Evolutionary conservation across 2,888 invertebrate genomes (phyloP).

Genomic region (Ennomos erosarius): DNA sequence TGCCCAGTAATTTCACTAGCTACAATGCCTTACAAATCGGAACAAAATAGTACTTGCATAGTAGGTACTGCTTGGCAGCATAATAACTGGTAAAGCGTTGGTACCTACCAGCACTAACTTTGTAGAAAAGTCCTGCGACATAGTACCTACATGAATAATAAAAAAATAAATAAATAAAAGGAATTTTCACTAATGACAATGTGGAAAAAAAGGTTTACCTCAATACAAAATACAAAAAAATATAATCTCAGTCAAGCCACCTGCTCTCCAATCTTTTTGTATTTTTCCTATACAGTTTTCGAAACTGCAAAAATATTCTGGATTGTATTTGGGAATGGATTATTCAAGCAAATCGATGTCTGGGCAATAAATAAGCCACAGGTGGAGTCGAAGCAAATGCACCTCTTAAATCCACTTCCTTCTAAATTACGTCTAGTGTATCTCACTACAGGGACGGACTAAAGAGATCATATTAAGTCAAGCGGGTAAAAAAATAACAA

Average conservation of each 20-base stretch:
- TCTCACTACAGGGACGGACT: conserved; percentile 40
- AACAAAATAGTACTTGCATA: too few relatives aligned
- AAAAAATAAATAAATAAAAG: too few relatives aligned
- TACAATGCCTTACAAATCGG: too few relatives aligned
- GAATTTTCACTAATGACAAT: too few relatives aligned
- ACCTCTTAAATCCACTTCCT: conserved; percentile 57
- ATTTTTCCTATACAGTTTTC: conserved; percentile 13
- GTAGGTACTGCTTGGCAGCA: too few relatives aligned
- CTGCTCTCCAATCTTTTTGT: conserved; percentile 5
- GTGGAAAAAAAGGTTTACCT: too few relatives aligned
- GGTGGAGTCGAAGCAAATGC: conserved; percentile 62
- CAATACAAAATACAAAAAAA: too few relatives aligned
- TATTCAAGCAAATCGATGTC: conserved; percentile 51
- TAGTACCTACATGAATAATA: too few relatives aligned
- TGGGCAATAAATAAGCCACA: conserved; percentile 64
- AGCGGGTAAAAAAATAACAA: background rate
- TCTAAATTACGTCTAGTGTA: conserved; percentile 54
- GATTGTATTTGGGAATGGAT: conserved; percentile 46
- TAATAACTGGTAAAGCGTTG: too few relatives aligned
- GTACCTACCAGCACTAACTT: too few relatives aligned
- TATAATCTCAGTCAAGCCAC: background rate
- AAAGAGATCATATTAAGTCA: conserved; percentile 1
- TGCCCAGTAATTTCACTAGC: too few relatives aligned
- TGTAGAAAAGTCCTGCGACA: too few relatives aligned
- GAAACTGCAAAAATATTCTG: conserved; percentile 30